Base-by-base conservation (phyloP, 2,797 vertebrate genomes). In the Oreonectes daqikongensis region DNA sequence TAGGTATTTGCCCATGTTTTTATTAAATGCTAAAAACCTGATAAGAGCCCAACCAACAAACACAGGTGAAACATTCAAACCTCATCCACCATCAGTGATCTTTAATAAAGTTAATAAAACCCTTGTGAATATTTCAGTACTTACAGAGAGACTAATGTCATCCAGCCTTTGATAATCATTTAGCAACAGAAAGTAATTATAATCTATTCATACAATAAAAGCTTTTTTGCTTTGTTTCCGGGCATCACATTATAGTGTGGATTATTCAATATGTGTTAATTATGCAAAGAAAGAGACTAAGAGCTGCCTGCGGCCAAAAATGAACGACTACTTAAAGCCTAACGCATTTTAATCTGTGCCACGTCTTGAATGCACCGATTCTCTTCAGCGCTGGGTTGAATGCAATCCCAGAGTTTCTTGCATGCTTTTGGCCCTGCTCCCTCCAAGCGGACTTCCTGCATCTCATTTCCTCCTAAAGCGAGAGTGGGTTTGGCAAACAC, bases 191-290 rank as follows among this genome's bases (percentile, higher is more conserved):
- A 78, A 48, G 5, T 77, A 88, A 88, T 87, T 83, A 82, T 72
- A 81, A 85, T 89, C 59, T 40, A 77, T 89, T 90, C 88, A 82
- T 74, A 83, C 68, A 59, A 69, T 20, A 24, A 46, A 78, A 84
- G 82, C 74, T 40, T 85, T 48, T 89, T 88, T 89, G 44, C 64
- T 85, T 87, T 38, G 82, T 79, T 81, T 78, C 83, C 79, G 75
- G 64, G 42, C 75, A 82, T 80, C 53, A 11, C 83, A 72, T 81
- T 87, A 46, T 53, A 81, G 46, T 80, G 28, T 84, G 66, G n/a
- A 68, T 53, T 88, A 85, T 84, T 84, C 67, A 82, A 75, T 87
- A 63, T 80, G 28, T 68, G 44, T 81, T 87, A 91, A 88, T 88
- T 88, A 85, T 71, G 85, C 38, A 77, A 12, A 77, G 72, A 83